A percentile compares a stretch with the other conserved stretches of the same genome.
Conservation (phyloP, 2,797 vertebrate species). For the Rhinoraja longicauda region DNA sequence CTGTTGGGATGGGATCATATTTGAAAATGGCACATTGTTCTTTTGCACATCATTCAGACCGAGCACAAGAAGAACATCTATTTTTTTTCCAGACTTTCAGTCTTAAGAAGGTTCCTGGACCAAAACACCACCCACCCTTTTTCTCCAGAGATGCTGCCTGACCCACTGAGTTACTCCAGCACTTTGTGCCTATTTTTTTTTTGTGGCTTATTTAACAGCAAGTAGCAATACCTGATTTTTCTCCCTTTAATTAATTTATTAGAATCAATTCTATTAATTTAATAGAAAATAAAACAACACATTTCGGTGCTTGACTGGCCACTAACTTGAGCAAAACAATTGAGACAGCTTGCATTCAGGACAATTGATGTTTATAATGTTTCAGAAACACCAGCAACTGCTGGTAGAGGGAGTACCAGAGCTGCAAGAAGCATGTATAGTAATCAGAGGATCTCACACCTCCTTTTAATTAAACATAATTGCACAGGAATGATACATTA, state of each 20-base stretch:
- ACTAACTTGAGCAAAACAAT: background rate
- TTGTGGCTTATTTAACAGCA: background rate
- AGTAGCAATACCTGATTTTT: too few species aligned
- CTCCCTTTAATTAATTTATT: background rate
- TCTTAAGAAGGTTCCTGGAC: too few species aligned
- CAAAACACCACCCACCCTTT: too few species aligned
- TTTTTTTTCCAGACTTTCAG: too few species aligned
- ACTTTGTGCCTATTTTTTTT: background rate
- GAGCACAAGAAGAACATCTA: background rate
- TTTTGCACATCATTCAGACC: background rate
- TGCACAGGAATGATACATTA: background rate
- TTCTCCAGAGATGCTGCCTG: too few species aligned
- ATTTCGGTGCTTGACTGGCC: background rate
- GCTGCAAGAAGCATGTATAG: background rate
- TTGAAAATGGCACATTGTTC: background rate
- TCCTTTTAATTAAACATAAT: slow-evolving; percentile 21
- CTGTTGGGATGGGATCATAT: background rate
- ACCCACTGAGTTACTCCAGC: too few species aligned
- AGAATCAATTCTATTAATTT: background rate
- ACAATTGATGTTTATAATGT: background rate
- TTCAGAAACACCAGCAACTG: background rate
- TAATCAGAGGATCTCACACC: background rate
- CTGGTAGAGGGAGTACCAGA: slow-evolving; percentile 18
- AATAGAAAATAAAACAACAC: background rate
- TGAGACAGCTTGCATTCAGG: too few species aligned